Evolutionary conservation across 2,888 invertebrate genomes (phyloP).

Genomic region (Limnephilus auricula): DNA sequence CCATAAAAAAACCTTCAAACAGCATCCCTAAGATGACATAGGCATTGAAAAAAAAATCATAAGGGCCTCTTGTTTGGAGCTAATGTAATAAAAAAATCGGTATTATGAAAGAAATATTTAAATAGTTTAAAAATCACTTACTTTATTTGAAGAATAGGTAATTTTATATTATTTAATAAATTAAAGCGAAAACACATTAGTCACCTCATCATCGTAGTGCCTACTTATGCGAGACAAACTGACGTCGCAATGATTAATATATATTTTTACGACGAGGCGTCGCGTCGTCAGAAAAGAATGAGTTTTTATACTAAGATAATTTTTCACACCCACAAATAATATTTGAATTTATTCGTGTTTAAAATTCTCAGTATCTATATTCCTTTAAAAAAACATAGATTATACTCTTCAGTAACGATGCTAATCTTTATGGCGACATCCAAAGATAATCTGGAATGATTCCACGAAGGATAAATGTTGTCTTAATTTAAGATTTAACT

Average conservation of each 20-base stretch:
- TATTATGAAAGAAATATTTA: not conserved
- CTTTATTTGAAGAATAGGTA: not conserved
- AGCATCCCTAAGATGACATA: no score
- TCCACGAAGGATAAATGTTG: conserved; percentile 3
- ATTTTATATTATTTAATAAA: not conserved
- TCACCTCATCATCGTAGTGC: not conserved
- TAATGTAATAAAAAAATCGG: no score
- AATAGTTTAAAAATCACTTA: not conserved
- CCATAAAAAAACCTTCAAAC: no score
- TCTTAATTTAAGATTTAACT: not conserved
- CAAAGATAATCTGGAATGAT: not conserved
- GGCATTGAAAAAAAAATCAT: no score
- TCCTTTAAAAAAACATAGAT: not conserved
- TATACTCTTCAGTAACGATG: not conserved
- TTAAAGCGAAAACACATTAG: not conserved
- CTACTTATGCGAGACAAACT: not conserved
- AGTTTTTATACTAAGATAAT: not conserved
- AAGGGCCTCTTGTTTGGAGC: no score
- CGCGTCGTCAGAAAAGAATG: not conserved
- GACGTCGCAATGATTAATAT: not conserved
- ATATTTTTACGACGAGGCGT: not conserved
- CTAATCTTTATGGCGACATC: not conserved
- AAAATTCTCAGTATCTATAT: not conserved
- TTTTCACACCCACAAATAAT: not conserved
- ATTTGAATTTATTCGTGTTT: not conserved